A percentile compares a stretch with the other conserved stretches of the same genome.
These are phyloP conservation scores for Ostrea denselamellosa DNA, from an alignment of 1,140 invertebrate species.

Conservation along the genomic window DNA sequence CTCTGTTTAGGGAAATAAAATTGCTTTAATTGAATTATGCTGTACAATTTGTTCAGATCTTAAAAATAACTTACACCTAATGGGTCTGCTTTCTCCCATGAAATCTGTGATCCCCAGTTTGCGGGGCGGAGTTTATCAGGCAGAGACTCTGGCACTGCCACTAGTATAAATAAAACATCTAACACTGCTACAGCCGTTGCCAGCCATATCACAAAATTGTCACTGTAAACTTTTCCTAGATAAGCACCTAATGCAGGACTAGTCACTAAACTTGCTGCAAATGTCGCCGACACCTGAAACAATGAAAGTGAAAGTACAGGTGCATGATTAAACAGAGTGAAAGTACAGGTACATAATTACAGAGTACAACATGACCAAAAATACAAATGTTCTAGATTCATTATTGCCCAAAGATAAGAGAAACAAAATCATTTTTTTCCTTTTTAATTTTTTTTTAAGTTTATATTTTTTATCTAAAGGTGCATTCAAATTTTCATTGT, in stretches of 20 bases:
- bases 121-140: slow-evolving; percentile 85
- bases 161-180: slow-evolving; percentile 98
- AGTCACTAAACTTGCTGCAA: slow-evolving; percentile 98
- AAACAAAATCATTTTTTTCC: too few species aligned
- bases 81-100: slow-evolving; percentile 96
- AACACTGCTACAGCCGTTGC: slow-evolving; percentile 94
- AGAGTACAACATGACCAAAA: too few species aligned
- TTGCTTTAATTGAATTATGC: not conserved
- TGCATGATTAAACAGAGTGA: not conserved
- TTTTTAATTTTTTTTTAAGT: too few species aligned
- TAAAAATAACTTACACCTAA: slow-evolving; percentile 86
- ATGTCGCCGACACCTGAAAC: slow-evolving; percentile 93
- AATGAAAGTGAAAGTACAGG: slow-evolving; percentile 6
- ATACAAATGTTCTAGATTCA: too few species aligned
- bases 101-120: slow-evolving; percentile 78
- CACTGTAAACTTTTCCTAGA: slow-evolving; percentile 92
- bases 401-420: too few species aligned
- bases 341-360: not conserved
- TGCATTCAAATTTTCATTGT: too few species aligned
- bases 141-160: slow-evolving; percentile 97
- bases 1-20: not conserved
- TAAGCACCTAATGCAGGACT: slow-evolving; percentile 98
- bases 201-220: slow-evolving; percentile 96
- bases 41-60: not conserved
- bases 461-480: too few species aligned